Conservation (phyloP, 2,797 vertebrate species). For the Nothura maculosa region DNA sequence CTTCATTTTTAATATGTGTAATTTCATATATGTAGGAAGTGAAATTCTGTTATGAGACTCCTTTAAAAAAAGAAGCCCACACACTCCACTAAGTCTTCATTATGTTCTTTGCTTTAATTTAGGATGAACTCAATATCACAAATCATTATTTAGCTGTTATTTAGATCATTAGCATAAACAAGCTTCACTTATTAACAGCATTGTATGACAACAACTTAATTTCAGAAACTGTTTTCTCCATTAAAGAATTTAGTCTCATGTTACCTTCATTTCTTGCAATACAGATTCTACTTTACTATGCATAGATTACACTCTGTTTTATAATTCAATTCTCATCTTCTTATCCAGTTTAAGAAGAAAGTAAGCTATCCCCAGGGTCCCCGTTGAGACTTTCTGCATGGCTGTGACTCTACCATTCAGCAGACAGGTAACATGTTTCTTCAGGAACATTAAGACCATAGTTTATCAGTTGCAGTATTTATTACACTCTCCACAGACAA, state of each 20-base stretch:
- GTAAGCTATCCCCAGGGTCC: not conserved
- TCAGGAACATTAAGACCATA: not conserved
- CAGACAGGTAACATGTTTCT: not conserved
- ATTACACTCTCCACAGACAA: not conserved
- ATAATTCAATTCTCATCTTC: not conserved
- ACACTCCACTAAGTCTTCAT: not conserved
- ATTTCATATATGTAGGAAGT: not conserved
- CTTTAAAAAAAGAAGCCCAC: not conserved
- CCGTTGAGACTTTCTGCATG: not conserved
- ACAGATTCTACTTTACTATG: not conserved
- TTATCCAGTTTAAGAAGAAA: not conserved
- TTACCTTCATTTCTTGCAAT: not conserved
- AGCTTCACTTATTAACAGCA: not conserved
- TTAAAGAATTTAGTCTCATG: not conserved
- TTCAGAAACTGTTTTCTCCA: not conserved
- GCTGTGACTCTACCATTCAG: not conserved
- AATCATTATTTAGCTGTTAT: not conserved
- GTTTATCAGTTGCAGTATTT: not conserved
- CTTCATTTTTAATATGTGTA: not conserved
- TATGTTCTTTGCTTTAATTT: not conserved
- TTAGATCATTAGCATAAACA: not conserved
- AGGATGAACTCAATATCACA: not conserved
- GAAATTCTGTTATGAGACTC: not conserved
- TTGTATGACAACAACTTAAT: not conserved
- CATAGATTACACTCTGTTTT: not conserved